Base-by-base conservation (phyloP, 2,888 invertebrate genomes). In the Drosophila mercatorum region DNA sequence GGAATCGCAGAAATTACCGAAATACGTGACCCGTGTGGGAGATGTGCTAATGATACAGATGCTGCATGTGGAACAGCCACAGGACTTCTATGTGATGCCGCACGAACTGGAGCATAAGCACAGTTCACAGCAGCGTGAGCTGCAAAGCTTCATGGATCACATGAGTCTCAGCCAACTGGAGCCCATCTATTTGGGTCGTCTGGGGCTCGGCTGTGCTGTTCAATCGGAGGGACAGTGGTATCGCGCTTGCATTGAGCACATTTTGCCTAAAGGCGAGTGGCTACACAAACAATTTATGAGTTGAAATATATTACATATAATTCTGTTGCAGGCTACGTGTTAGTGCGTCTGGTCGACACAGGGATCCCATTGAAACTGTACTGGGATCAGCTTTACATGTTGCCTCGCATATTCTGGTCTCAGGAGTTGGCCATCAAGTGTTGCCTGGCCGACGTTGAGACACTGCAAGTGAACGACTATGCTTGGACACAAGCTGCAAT, bases 71-170 rank as follows among this genome's bases (percentile, higher is more conserved):
- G 93, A 94, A 31, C 94, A 94, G 88, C 96, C 96, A 0, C 93
- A 94, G 80, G 93, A 94, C 68, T 95, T 97, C 89, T 96, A 94
- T 89, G 94, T 96, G 0, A 94, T 95, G 67, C 62, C 65, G 0
- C 68, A 76, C 26, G 41, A 56, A 6, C 5, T 38, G 3, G 71
- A 73, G 26, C 0, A 5, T 0, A 28, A 34, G 0, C 70, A 74
- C 0, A 11, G 6, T 4, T 3, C 28, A 0, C n/a, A 85, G 17
- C 62, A 73, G 41, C 36, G 26, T 3, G 67, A 83, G 2, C 64
- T 92, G 6, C 89, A 91, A 41, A 11, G 26, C 3, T 17, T 26
- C 6, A 82, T 86, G 84, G 38, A 62, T 36, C 6, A 10, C 7
- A 44, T 66, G 41, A n/a, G 8, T 5, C 36, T 70, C 4, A 47